Conservation (phyloP, 2,888 invertebrate genomes). For the Timema cristinae region DNA sequence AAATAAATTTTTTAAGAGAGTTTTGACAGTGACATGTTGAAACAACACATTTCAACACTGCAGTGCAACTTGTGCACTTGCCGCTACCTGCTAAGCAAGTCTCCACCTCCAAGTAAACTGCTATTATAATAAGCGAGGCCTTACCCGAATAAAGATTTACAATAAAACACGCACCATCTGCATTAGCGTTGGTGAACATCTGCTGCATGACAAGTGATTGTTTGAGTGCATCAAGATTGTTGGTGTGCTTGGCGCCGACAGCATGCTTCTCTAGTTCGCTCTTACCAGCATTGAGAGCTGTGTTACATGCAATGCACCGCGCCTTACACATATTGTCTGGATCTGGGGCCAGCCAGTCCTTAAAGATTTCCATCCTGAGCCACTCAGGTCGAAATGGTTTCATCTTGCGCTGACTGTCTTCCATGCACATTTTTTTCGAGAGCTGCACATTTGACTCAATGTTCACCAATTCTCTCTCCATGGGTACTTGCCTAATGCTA, state of each 20-base stretch:
- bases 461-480: too few relatives aligned
- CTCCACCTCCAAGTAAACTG: too few relatives aligned
- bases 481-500: too few relatives aligned
- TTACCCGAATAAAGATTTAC: too few relatives aligned
- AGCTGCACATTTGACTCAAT: too few relatives aligned
- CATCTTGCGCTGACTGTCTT: conserved; percentile 2
- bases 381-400: conserved; percentile 33
- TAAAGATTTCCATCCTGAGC: conserved; percentile 35
- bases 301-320: conserved; percentile 38
- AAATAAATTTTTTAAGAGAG: too few relatives aligned
- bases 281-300: conserved; percentile 39
- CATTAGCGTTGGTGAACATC: background rate
- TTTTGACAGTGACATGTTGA: too few relatives aligned
- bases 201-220: conserved; percentile 21
- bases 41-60: too few relatives aligned
- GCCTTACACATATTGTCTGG: conserved; percentile 35
- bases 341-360: conserved; percentile 38
- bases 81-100: too few relatives aligned
- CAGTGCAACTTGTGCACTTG: too few relatives aligned
- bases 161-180: background rate
- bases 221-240: conserved; percentile 24
- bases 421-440: too few relatives aligned
- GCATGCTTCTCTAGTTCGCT: conserved; percentile 40
- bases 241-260: conserved; percentile 37
- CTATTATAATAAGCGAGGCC: too few relatives aligned